A percentile compares a stretch with the other conserved stretches of the same genome.
Evolutionary conservation across 2,797 vertebrate species (phyloP).

Genomic region (Rhadinocentrus ornatus): DNA sequence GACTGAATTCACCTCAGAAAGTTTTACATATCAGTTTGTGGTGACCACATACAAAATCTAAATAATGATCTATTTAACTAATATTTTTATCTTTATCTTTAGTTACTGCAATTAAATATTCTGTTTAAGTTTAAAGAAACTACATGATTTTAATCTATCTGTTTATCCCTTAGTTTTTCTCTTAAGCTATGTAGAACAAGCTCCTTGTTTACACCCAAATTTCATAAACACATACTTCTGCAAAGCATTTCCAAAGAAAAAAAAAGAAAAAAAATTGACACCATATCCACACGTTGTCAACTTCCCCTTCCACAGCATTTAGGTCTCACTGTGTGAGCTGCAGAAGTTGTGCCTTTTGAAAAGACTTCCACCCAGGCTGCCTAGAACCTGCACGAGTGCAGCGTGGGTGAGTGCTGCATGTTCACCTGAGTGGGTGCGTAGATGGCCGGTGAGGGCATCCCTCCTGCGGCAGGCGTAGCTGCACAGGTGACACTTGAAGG

Average conservation of each 20-base stretch:
- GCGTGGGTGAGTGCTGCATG: neutral
- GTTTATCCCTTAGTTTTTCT: conserved; percentile 5
- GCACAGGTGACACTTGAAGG: conserved; percentile 99
- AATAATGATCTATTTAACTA: neutral
- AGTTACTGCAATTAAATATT: neutral
- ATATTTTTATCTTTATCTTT: neutral
- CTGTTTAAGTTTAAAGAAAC: neutral
- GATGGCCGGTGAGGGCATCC: conserved; percentile 96
- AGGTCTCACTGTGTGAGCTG: conserved; percentile 24
- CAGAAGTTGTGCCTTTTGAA: conserved; percentile 24
- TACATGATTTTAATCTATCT: neutral
- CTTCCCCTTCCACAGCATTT: conserved; percentile 52
- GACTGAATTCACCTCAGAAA: neutral
- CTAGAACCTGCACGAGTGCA: conserved; percentile 4
- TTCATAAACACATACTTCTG: conserved; percentile 60
- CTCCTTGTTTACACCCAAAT: conserved; percentile 43
- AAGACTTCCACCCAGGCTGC: conserved; percentile 19
- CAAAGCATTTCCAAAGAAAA: conserved; percentile 52
- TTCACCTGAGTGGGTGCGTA: conserved; percentile 97
- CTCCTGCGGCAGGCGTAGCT: conserved; percentile 97
- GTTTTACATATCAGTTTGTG: neutral
- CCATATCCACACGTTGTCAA: conserved; percentile 59
- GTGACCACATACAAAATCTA: neutral
- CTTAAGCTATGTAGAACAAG: conserved; percentile 1
- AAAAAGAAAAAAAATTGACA: conserved; percentile 52